Base-by-base conservation (phyloP, 2,113 vertebrate genomes). In the Macroglossus sobrinus region DNA sequence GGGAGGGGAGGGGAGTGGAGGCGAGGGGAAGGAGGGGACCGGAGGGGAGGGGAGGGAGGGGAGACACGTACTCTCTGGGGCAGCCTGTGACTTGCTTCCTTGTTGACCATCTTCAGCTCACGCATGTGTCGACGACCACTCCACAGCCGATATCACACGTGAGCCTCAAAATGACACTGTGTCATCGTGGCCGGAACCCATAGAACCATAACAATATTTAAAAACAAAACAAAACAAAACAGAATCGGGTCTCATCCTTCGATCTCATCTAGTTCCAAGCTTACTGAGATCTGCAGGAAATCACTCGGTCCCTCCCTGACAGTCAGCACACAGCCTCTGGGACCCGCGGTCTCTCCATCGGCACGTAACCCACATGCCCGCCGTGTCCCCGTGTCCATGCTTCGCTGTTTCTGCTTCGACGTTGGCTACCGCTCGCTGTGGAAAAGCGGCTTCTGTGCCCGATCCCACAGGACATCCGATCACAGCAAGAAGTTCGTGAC, bases 71-170 rank as follows among this genome's bases (percentile, higher is more conserved):
- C 45, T 84, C 43, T 88, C 26, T 40, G 61, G 11, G 18, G n/a
- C 14, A n/a, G 33, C 2, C 90, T 91, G 5, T 64, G 76, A 15
- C 61, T 84, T 84, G 53, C 71, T 74, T 80, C 69, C 71, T 72
- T 43, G 33, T 28, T 57, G 45, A 53, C 43, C 11, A 26, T 80
- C n/a, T 72, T 66, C 74, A 55, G 18, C 3, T 13, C 43, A 30
- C 4, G 30, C 3, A 28, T 4, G 5, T 28, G 30, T 38, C 10
- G 12, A 57, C 57, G 14, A 24, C 16, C 22, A 26, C 2, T 55
- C 33, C 12, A 22, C 40, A 92, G 53, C 45, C 10, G 18, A 33
- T 14, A 45, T 33, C 47, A 55, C 14, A 35, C 45, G 45, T 66
- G 8, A 85, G 6, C 35, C 30, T 85, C 15, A 28, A 40, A 16